Evolutionary conservation across 1,140 invertebrate species (phyloP), one percentile per base, ranked within the genome.

Genomic region (Zaprionus tsacasi): DNA sequence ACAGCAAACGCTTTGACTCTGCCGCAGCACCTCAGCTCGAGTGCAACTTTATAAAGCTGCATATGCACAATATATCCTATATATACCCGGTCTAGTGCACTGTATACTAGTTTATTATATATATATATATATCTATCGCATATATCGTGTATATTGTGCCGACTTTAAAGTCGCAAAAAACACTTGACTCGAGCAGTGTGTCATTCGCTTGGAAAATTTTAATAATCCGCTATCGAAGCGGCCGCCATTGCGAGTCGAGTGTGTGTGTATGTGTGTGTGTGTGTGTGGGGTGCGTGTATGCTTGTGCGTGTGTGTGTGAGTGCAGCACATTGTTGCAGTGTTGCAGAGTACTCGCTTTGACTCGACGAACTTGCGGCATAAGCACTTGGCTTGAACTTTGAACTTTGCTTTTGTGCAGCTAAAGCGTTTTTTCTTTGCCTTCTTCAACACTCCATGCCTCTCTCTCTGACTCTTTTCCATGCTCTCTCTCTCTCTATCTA

Each of bases 171-270:
- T 21, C 40, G 15, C 45, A 33, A 79, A 66, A 67, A 21, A 21
- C 21, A 85, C 81, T 86, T 82, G 79, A 79, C 73, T 79, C 79
- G 72, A 68, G 70, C 40, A 67, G 71, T 77, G 71, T 77, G 70
- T 68, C 79, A 81, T 73, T 89, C 85, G 80, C 69, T 89, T 81
- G 81, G 78, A 85, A 85, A 78, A 88, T 85, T 88, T 88, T 88
- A 88, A 88, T 88, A 88, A 89, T 88, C 83, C 80, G 88, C 72
- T 81, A 89, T 89, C 85, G 79, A 80, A 11, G 7, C 17, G 4
- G 17, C 43, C 40, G 76, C 78, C 75, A 71, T 48, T 66, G 25
- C 55, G n/a, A 56, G 17, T 33, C 50, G 27, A 52, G 45, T 33
- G 43, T 54, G 61, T 61, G 50, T 59, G 50, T 67, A 61, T 63